phyloP scores from a whole-genome alignment of 2,888 invertebrate species.

The Cetonia aurata region DNA sequence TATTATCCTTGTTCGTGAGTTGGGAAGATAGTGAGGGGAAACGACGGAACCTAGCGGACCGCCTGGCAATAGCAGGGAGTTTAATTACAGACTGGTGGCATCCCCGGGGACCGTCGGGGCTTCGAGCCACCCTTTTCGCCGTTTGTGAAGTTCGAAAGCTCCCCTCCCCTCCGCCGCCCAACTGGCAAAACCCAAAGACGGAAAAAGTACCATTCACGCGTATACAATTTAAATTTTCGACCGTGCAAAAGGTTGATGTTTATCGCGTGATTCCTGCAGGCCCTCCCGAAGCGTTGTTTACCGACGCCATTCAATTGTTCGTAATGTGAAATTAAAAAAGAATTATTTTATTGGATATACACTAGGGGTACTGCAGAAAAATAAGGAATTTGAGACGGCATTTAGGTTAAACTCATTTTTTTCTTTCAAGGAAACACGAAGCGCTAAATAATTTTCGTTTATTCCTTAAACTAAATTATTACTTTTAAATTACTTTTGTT shows the following conservation, averaged over 20 bases:
- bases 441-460: too few relatives aligned
- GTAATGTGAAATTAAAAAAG: too few relatives aligned
- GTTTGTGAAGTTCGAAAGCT: slow-evolving; percentile 50
- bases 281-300: too few relatives aligned
- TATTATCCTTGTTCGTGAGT: slow-evolving; percentile 61
- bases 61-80: slow-evolving; percentile 62
- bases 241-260: neutral
- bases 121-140: slow-evolving; percentile 57
- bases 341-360: too few relatives aligned
- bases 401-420: too few relatives aligned
- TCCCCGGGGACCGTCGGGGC: slow-evolving; percentile 64
- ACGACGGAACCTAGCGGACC: slow-evolving; percentile 54
- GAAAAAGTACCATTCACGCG: slow-evolving; percentile 50
- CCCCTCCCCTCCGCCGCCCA: slow-evolving; percentile 39
- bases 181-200: slow-evolving; percentile 55
- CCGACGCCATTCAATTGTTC: too few relatives aligned
- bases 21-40: slow-evolving; percentile 58
- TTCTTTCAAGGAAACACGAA: too few relatives aligned
- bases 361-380: too few relatives aligned
- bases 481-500: too few relatives aligned
- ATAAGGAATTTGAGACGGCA: too few relatives aligned
- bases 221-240: slow-evolving; percentile 44
- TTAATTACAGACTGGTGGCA: slow-evolving; percentile 66
- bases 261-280: too few relatives aligned
- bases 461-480: too few relatives aligned